Evolutionary conservation across 1,140 invertebrate species (phyloP), one percentile per base, ranked within the genome.

Genomic region (Drosophila nigrodunni): DNA sequence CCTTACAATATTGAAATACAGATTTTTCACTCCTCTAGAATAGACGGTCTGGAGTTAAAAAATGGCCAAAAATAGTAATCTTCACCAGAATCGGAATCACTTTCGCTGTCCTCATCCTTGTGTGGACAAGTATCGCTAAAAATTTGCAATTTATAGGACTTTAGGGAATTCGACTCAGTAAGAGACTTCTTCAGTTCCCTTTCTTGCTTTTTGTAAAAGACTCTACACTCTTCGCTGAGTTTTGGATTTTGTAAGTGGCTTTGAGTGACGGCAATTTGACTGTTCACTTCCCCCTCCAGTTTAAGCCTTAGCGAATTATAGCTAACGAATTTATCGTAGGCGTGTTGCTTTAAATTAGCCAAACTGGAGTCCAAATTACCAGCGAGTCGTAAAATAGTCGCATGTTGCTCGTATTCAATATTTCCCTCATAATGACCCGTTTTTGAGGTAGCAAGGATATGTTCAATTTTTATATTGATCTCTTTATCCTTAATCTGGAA

Each of bases 221-320:
- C 2, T 39, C 3, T 52, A 8, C 70, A 73, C 5, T 15, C 2
- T 11, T 25, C 10, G 2, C 8, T 9, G 2, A 59, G 1, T 2
- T 10, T 13, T 2, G 15, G 18, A 46, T 35, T 6, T 5, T n/a
- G 3, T 0, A 73, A 44, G 34, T 30, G 37, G 5, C 30, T 67
- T 0, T 73, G 62, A 15, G 59, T 41, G 9, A 73, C 52, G 4
- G 58, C 64, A 2, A 79, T 46, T 1, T 62, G 58, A 2, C 47
- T 49, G 1, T 15, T n/a, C 10, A 79, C 18, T 7, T 67, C 57
- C 1, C 30, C 18, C 30, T 79, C 77, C 59, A 79, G 21, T 7
- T 68, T 18, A 25, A 73, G 15, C 10, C 74, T 30, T 1, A 59
- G 35, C 6, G 9, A 7, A 54, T 73, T 73, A 10, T 60, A 73